Evolutionary conservation across 2,797 vertebrate species (phyloP), one percentile per base, ranked within the genome.

Genomic region (Myiotriccus ornatus): DNA sequence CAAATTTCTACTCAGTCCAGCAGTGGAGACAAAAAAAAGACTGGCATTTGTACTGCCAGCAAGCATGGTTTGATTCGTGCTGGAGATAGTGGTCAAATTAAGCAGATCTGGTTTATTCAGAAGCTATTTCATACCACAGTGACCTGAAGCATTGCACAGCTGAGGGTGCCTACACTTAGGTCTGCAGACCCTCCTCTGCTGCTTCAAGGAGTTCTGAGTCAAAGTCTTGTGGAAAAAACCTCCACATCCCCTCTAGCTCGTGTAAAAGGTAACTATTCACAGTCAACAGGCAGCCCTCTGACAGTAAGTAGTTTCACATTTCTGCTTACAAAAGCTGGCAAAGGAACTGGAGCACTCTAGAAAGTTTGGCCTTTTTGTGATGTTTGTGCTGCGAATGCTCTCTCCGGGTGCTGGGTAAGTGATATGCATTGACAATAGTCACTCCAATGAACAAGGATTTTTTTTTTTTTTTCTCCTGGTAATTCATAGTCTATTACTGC

Each of bases 241-340:
- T 32, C 84, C 90, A 68, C 44, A 71, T 88, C 86, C 57, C 62
- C n/a, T 92, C 86, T 34, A 91, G 63, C 88, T 84, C 89, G 35
- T 60, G 59, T 68, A 84, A 84, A 95, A 95, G 84, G 76, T 96
- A 96, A 78, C 95, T 93, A 62, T 96, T 97, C 96, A 52, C 35
- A 81, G 89, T 28, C 90, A 94, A 79, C 82, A 93, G 59, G 73
- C 82, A 94, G 69, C 12, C 22, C 16, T 56, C 93, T 85, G 89
- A 56, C 79, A 69, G n/a, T 64, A 53, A 83, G 35, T 55, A 92
- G 56, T 90, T 93, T 91, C 93, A 84, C 53, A 46, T 91, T 94
- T 92, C 63, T 62, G 64, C 88, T 93, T 82, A 67, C 47, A 91
- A 84, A 87, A 95, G 83, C 83, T 97, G 96, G 90, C 82, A 90